Base-by-base conservation (phyloP, 2,113 vertebrate genomes). In the Charadrius vociferus region DNA sequence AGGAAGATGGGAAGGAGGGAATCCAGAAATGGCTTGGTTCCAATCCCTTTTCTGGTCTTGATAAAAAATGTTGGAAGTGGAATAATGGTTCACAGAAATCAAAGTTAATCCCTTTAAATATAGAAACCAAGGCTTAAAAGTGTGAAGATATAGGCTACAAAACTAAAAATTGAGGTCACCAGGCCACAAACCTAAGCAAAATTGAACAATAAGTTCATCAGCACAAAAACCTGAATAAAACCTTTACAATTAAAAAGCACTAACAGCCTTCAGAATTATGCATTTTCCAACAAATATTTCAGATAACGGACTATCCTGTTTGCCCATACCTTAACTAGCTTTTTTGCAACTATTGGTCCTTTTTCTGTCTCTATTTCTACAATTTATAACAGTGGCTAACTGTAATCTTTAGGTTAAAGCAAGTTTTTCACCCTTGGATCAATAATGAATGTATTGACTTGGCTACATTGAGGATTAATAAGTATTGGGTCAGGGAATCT, bases 361-460 rank as follows among this genome's bases (percentile, higher is more conserved):
- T 59, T 50, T 78, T 36, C 88, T 88, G 53, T 61, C 15, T 52
- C 39, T 78, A 72, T 58, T 87, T 37, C 58, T 34, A 75, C 32
- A 72, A 30, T 63, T 77, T 81, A 9, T 70, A 78, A 22, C 29
- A 66, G 43, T 55, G 10, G 11, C 7, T 53, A 45, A 68, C 70
- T 74, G 11, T 66, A 92, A 63, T 75, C 68, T 88, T 52, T 75
- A 66, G 63, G 15, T 74, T 95, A 95, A 84, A 95, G 17, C 26
- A 78, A 68, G 49, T 49, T 90, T 94, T 86, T 95, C 85, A 95
- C 59, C 20, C 26, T 73, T 93, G 58, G 22, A 90, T 95, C 74
- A 94, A 27, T 72, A 82, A 29, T 14, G 7, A 74, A 58, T 37
- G 34, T 85, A 92, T 85, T 94, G 61, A 93, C 61, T 30, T 55